Base-by-base conservation (phyloP, 1,140 invertebrate genomes). In the Lepidurus apus region DNA sequence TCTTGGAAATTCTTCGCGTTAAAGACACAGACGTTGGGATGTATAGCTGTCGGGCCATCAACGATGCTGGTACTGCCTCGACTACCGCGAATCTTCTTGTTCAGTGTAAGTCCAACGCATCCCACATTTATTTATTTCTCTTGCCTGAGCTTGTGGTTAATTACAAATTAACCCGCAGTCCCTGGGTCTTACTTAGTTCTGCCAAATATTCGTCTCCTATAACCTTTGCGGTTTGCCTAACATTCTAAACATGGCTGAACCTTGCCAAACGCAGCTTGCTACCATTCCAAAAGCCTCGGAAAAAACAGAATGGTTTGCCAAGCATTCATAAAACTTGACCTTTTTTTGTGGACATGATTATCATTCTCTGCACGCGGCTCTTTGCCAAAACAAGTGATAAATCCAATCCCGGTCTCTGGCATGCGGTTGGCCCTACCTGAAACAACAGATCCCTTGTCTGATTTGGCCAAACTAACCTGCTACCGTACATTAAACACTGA, bases 41-140 rank as follows among this genome's bases (percentile, higher is more conserved):
- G 80, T 94, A 95, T 85, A 91, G 91, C 10, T 93, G 92, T 83
- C 89, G 89, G 83, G 92, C 93, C 8, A 88, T 89, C 42, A 95
- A 95, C 85, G 84, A 88, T 13, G 90, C 90, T 80, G 93, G 93
- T 45, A 90, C 92, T 79, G 91, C 91, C n/a, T 91, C 91, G 26
- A 92, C 92, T 42, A 91, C 91, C 65, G 91, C 91, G 24, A 91
- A 91, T 83, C 86, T 95, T 77, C 87, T 90, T 79, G 89, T 92
- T 82, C 26, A 73, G 24, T 34, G 77, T 78, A 65, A 65, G 53
- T 65, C 5, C 7, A 9, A 7, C 1, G 6, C 53, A 65, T 17
- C 21, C 17, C 8, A 65, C 17, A 65, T n/a, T n/a, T 13, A 65
- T 7, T 65, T 17, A 13, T n/a, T 21, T 7, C 7, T 9, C 53